A percentile compares a stretch with the other conserved stretches of the same genome.
These are phyloP conservation scores for Caiman crocodilus DNA, from an alignment of 2,797 vertebrate species.

Conservation along the genomic window DNA sequence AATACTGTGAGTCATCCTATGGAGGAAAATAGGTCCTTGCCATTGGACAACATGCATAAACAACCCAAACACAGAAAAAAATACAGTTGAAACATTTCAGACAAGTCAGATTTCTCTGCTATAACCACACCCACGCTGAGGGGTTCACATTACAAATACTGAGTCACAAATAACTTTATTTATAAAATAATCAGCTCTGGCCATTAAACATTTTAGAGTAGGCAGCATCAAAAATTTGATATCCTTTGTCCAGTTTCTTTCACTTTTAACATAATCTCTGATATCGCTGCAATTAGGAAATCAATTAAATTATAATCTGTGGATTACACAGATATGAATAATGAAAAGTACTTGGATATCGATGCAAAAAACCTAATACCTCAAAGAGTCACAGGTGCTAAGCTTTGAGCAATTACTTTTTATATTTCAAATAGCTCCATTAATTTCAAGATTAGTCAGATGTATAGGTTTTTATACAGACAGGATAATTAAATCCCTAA, in stretches of 20 bases:
- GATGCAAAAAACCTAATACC: not conserved
- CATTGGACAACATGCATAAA: conserved; percentile 36
- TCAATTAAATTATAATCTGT: not conserved
- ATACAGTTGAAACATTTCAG: conserved; percentile 46
- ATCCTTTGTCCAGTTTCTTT: not conserved
- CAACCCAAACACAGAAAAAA: conserved; percentile 17
- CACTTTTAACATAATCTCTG: not conserved
- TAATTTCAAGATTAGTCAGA: not conserved
- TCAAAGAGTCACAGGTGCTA: not conserved
- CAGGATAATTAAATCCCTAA: not conserved
- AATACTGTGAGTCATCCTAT: conserved; percentile 50
- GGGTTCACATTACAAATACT: not conserved
- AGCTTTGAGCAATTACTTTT: not conserved
- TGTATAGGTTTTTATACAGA: not conserved
- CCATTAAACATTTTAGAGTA: conserved; percentile 8
- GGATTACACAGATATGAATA: not conserved
- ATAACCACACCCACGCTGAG: conserved; percentile 36
- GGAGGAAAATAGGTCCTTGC: not conserved
- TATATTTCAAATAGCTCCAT: not conserved
- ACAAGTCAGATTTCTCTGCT: conserved; percentile 18
- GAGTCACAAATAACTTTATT: not conserved
- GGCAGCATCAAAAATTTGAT: conserved; percentile 36
- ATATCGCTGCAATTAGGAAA: not conserved
- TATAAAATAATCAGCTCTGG: not conserved
- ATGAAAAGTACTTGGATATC: not conserved